A percentile compares a stretch with the other conserved stretches of the same genome.
These are phyloP conservation scores for Gnathochromis pfefferi DNA, from an alignment of 2,113 vertebrate genomes.

Conservation along the genomic window DNA sequence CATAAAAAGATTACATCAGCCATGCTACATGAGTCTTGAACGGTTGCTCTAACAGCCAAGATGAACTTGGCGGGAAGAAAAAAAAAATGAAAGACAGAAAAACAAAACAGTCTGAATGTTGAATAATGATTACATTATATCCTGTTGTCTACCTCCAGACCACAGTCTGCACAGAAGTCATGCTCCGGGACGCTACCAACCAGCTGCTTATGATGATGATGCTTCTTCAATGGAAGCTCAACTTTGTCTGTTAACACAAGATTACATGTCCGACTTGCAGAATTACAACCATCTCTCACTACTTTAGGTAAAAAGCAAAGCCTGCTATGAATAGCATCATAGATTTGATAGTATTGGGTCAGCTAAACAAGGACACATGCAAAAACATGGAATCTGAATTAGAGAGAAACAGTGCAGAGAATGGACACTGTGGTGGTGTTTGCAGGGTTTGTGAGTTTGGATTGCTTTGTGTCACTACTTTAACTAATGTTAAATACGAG, in stretches of 20 bases:
- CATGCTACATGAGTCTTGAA: not conserved
- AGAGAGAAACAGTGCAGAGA: not conserved
- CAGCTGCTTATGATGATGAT: not conserved
- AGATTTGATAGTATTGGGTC: not conserved
- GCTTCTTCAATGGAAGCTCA: not conserved
- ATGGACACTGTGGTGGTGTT: not conserved
- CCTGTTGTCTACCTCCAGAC: rapidly evolving
- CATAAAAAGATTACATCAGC: not conserved
- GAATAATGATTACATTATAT: not conserved
- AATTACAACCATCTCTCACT: not conserved
- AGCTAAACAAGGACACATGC: not conserved
- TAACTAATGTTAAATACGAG: not conserved
- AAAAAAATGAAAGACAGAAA: rapidly evolving
- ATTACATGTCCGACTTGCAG: not conserved
- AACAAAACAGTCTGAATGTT: not conserved
- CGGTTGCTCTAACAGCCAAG: rapidly evolving
- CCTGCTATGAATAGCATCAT: not conserved
- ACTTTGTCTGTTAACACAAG: not conserved
- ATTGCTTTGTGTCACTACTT: not conserved
- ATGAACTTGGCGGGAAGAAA: not conserved
- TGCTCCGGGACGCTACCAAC: not conserved
- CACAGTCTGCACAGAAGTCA: not conserved
- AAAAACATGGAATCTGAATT: not conserved
- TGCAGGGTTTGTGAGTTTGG: too few species aligned
- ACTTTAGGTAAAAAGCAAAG: not conserved